These are phyloP conservation scores for Phycodurus eques DNA, from an alignment of 2,113 vertebrate species.

Conservation along the genomic window DNA sequence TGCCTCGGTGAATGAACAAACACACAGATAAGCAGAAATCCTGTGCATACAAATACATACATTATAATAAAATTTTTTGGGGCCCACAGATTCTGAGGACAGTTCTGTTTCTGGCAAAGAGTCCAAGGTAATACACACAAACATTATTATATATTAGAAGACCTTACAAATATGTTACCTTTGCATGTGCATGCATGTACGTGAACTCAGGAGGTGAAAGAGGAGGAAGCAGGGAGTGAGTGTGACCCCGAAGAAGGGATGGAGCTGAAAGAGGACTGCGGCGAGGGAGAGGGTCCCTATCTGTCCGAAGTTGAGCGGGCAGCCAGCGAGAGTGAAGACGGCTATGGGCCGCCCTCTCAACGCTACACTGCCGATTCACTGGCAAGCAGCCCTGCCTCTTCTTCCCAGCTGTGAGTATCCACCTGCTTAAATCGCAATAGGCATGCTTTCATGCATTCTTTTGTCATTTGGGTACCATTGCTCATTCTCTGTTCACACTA, in stretches of 20 bases:
- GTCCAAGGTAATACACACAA: conserved; percentile 79
- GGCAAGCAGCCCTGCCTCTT: conserved; percentile 98
- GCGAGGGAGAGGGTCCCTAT: conserved; percentile 88
- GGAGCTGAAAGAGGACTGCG: conserved; percentile 91
- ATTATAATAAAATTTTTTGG: conserved; percentile 32
- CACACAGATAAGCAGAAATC: neutral
- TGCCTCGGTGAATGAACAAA: conserved; percentile 57
- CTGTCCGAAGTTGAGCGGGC: conserved; percentile 94
- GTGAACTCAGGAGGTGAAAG: conserved; percentile 83
- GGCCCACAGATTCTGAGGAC: conserved; percentile 85
- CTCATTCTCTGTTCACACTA: conserved; percentile 49
- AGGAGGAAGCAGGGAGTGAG: conserved; percentile 93
- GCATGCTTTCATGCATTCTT: neutral
- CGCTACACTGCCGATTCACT: conserved; percentile 93
- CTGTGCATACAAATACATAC: neutral
- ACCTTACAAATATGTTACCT: neutral
- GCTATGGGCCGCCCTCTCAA: conserved; percentile 93
- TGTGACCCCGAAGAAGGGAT: conserved; percentile 85
- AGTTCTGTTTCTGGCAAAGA: conserved; percentile 87
- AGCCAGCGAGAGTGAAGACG: conserved; percentile 96
- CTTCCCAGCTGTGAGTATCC: conserved; percentile 92
- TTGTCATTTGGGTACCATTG: neutral
- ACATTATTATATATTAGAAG: neutral
- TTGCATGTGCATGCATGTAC: conserved; percentile 5
- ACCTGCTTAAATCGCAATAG: neutral